A percentile compares a stretch with the other conserved stretches of the same genome.
Evolutionary conservation across 2,113 vertebrate genomes (phyloP).

Genomic region (Lepus americanus): DNA sequence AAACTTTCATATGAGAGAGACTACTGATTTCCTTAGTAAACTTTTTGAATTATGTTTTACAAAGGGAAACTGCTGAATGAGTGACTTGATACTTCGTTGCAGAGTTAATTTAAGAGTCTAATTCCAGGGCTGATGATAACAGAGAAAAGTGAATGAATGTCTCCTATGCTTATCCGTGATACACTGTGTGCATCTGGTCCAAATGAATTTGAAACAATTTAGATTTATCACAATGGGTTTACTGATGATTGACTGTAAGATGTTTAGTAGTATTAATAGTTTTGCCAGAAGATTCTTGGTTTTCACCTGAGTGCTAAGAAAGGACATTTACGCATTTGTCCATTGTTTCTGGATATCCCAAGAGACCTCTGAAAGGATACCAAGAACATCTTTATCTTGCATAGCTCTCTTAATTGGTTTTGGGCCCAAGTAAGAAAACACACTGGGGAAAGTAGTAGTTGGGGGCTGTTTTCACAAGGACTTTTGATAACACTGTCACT

Average conservation of each 20-base stretch:
- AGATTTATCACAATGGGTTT: background rate
- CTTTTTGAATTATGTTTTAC: background rate
- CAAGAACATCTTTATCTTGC: background rate
- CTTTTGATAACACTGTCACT: background rate
- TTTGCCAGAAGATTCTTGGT: too few relatives aligned
- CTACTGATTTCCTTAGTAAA: background rate
- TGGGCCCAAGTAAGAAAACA: background rate
- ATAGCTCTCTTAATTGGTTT: background rate
- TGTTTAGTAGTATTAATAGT: background rate
- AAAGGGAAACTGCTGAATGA: background rate
- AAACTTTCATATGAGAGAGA: background rate
- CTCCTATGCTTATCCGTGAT: background rate
- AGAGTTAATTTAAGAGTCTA: background rate
- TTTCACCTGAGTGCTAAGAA: background rate
- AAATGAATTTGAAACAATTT: conserved; percentile 40
- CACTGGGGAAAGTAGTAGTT: background rate
- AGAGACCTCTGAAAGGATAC: background rate
- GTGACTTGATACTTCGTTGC: background rate
- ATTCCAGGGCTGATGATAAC: background rate
- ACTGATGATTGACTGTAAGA: background rate
- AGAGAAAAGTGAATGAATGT: conserved; percentile 3
- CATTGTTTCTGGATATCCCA: background rate
- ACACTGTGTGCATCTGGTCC: background rate
- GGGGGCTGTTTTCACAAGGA: background rate
- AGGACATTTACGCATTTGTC: background rate